Base-by-base conservation (phyloP, 1,140 invertebrate species). In the Diorhabda carinulata region DNA sequence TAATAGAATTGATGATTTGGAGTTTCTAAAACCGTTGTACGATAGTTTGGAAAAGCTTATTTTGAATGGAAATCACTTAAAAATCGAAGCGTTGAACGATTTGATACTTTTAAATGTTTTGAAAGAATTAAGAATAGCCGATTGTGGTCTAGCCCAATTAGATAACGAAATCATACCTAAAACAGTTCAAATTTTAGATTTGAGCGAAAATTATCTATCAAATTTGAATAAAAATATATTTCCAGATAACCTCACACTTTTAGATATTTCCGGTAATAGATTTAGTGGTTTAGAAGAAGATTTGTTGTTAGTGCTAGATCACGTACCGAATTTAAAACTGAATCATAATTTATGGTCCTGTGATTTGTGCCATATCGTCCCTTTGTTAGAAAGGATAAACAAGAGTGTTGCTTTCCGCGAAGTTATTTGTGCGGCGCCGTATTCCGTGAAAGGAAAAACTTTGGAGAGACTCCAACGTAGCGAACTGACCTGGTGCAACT, bases 321-420 rank as follows among this genome's bases (percentile, higher is more conserved):
- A 80, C 9, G 82, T 85, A 67, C 78, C 80, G 10, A 79, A 79
- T 10, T 73, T 90, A 0, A 82, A 85, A 73, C 76, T 91, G 68
- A 82, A 87, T 43, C 83, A 83, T 25, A 91, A 91, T 79, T 86
- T 85, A 3, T 91, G 89, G 88, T 82, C 84, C 3, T 91, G 90
- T 76, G 88, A 90, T 77, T 80, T 86, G 72, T 91, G 90, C 75
- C 84, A 86, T 63, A 86, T 85, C 5, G 82, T 82, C 9, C 83
- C 82, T 3, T 84, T 88, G 83, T 73, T 89, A 2, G 56, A 83
- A 66, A 83, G 83, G 25, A 82, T 83, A 0, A 86, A 87, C 70
- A 73, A 83, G 5, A 86, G 86, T 72, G 74, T 76, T 0, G 81
- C 82, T 2, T 78, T 86, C 61, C 80, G 82, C 25, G 78, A 81